Evolutionary conservation across 2,113 vertebrate species (phyloP).

Genomic region (Chascanopsetta lugubris): DNA sequence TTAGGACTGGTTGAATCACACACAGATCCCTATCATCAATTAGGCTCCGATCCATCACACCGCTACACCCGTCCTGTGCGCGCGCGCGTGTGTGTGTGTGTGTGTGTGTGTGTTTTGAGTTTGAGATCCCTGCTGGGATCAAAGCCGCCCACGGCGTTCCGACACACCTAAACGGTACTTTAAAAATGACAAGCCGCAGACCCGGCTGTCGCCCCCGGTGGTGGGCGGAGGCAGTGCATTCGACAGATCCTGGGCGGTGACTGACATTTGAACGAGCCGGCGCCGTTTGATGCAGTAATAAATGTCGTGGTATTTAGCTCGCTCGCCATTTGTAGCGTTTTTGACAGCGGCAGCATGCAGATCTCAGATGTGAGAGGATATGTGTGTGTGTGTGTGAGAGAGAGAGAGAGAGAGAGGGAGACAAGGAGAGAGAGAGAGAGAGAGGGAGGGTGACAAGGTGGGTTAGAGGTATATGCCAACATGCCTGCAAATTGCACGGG

Average conservation of each 20-base stretch:
- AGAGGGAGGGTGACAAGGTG: not conserved
- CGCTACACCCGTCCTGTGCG: constrained; percentile 7
- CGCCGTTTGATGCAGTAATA: constrained; percentile 22
- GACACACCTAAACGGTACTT: constrained; percentile 47
- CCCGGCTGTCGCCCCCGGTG: constrained; percentile 36
- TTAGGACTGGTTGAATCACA: constrained; percentile 68
- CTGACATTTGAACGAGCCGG: constrained; percentile 39
- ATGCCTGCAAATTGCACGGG: constrained; percentile 19
- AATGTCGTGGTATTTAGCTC: constrained; percentile 34
- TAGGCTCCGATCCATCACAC: constrained; percentile 35
- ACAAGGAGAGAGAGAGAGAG: not conserved
- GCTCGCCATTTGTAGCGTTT: constrained; percentile 19
- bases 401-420: not conserved
- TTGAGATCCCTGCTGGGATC: constrained; percentile 55
- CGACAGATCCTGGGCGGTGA: constrained; percentile 23
- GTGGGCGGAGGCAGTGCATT: constrained; percentile 32
- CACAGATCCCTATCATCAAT: constrained; percentile 62
- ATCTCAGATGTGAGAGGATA: constrained; percentile 11
- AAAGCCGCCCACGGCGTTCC: constrained; percentile 46
- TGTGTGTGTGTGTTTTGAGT: no score
- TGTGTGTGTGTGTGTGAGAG: not conserved
- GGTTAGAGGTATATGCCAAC: constrained; percentile 7
- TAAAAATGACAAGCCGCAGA: constrained; percentile 54
- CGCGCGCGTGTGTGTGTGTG: no score
- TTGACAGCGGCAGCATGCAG: constrained; percentile 17